Base-by-base conservation (phyloP, 2,113 vertebrate species). In the Halichoeres trimaculatus region DNA sequence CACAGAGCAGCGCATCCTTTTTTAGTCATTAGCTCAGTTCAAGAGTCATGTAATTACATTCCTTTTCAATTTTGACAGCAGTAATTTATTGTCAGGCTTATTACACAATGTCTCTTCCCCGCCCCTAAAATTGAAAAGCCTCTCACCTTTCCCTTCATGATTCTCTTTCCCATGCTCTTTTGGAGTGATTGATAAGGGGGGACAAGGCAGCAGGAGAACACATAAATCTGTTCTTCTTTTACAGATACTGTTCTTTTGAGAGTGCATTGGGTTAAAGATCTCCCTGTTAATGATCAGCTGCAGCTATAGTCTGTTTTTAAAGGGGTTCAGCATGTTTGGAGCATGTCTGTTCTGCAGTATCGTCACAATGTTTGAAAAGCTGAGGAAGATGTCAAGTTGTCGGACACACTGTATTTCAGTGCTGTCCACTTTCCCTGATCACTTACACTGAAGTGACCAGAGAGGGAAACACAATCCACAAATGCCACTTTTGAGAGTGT, bases 401-500 rank as follows among this genome's bases (percentile, higher is more conserved):
- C 14, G 17, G 19, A 17, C 23, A 53, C 10, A 6, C 26, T 20
- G n/a, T 55, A 40, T 61, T 61, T 65, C n/a, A 43, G 10, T 16
- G 11, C 20, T 38, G 20, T 57, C 6, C 14, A n/a, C 13, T 57
- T 57, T 19, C 54, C 12, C 48, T 19, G 36, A 55, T 45, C 53
- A 17, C 52, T 51, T 20, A 38, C 16, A 59, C 48, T 35, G 55
- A 40, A 8, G 47, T 26, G 13, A 22, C 43, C 52, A 13, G 35
- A 55, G 41, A 50, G 26, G 54, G 50, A 58, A 68, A 45, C 17
- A 2, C 43, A 19, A 45, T 22, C 16, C 23, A 20, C 22, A 20
- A 2, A 68, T 59, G 13, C 10, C 24, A 35, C 22, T 68, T 76
- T 62, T 66, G n/a, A 54, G 16, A 34, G 5, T 54, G 76, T 57